Conservation (phyloP, 2,888 invertebrate genomes). For the Tetropium fuscum region DNA sequence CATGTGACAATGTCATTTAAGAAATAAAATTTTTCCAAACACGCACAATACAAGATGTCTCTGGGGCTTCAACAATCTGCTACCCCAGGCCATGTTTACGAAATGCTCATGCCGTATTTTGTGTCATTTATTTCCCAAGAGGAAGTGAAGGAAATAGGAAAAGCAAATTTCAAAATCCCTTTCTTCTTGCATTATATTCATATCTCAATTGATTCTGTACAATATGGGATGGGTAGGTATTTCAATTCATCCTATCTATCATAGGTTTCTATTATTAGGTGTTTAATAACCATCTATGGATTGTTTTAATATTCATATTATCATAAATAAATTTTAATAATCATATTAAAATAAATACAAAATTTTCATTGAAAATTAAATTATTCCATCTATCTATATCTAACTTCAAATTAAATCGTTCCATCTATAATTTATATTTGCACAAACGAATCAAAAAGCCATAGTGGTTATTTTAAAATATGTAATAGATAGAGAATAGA, state of each 20-base stretch:
- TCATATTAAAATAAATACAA: no score
- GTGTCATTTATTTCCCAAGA: slow-evolving; percentile 56
- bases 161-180: slow-evolving; percentile 30
- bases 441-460: no score
- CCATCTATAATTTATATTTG: no score
- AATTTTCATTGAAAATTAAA: no score
- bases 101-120: slow-evolving; percentile 51
- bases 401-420: no score
- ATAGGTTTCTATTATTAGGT: no score
- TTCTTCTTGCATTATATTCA: slow-evolving; percentile 21
- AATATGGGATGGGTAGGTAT: slow-evolving; percentile 6
- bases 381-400: no score
- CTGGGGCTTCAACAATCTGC: slow-evolving; percentile 47
- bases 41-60: slow-evolving; percentile 50
- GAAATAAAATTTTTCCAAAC: slow-evolving; percentile 55
- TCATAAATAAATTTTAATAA: no score
- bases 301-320: no score
- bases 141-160: slow-evolving; percentile 34
- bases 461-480: no score
- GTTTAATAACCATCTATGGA: no score
- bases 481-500: no score
- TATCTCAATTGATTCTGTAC: slow-evolving; percentile 17
- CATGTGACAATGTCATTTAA: slow-evolving; percentile 51
- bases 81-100: slow-evolving; percentile 54
- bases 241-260: not conserved